phyloP scores from a whole-genome alignment of 2,888 invertebrate species.

The Tipula confusa region DNA sequence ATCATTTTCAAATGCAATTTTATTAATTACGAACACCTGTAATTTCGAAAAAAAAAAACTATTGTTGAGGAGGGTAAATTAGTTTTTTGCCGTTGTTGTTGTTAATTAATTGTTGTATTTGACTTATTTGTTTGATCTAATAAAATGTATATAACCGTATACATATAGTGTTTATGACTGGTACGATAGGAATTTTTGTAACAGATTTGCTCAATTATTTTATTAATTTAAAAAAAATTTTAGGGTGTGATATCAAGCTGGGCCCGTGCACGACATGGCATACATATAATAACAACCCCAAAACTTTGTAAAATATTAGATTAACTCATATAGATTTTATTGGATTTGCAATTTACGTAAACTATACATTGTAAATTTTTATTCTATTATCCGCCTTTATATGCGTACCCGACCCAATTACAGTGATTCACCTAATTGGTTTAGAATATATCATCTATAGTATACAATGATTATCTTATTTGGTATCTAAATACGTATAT shows the following conservation, averaged over 20 bases:
- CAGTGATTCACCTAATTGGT: not conserved
- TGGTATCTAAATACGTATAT: not conserved
- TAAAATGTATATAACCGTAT: not conserved
- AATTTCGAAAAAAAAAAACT: not conserved
- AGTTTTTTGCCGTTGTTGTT: too few species aligned
- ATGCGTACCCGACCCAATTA: not conserved
- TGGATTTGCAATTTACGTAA: not conserved
- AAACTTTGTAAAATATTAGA: not conserved
- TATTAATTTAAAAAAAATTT: not conserved
- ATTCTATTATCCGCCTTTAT: not conserved
- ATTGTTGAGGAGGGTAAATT: not conserved
- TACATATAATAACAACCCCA: not conserved
- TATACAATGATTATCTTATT: not conserved
- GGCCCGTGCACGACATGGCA: not conserved
- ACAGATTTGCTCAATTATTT: not conserved
- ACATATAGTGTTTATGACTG: not conserved
- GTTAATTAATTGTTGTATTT: not conserved
- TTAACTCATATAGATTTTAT: not conserved
- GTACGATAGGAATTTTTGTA: not conserved
- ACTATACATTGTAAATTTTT: not conserved
- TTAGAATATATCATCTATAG: constrained; percentile 8
- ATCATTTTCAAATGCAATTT: not conserved
- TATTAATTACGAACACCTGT: constrained; percentile 20
- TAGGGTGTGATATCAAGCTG: not conserved
- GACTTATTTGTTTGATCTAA: not conserved